phyloP scores from a whole-genome alignment of 2,113 vertebrate species.

The Otis tarda region DNA sequence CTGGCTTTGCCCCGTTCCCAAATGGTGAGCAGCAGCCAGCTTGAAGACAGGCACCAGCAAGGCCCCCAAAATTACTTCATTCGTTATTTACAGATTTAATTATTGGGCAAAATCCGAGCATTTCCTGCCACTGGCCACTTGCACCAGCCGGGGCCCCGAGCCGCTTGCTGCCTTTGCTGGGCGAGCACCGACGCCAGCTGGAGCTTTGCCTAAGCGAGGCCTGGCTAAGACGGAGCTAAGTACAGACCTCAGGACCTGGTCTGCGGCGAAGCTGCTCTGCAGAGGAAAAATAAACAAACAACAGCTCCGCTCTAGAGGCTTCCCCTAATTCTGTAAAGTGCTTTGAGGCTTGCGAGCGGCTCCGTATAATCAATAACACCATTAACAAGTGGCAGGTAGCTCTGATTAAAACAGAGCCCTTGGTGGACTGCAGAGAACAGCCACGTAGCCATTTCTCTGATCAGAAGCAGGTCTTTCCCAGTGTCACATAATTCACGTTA shows the following conservation, averaged over 20 bases:
- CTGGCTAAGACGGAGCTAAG: not conserved
- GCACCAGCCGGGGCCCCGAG: accelerated
- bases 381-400: conserved; percentile 41
- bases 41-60: not conserved
- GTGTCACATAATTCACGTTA: conserved; percentile 44
- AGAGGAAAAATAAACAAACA: conserved; percentile 19
- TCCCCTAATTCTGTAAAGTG: conserved; percentile 50
- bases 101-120: not conserved
- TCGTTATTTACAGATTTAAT: not conserved
- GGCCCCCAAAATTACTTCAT: not conserved
- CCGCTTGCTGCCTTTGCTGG: not conserved
- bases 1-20: not conserved
- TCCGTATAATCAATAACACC: conserved; percentile 20
- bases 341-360: not conserved
- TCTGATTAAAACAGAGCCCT: conserved; percentile 49
- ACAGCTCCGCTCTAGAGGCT: conserved; percentile 24
- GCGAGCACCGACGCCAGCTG: not conserved
- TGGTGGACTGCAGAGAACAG: not conserved
- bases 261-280: not conserved
- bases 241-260: not conserved
- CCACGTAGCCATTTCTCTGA: not conserved
- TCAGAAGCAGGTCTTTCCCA: conserved; percentile 14
- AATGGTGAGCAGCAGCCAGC: not conserved
- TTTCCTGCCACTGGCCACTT: not conserved
- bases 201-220: not conserved